Base-by-base conservation (phyloP, 2,113 vertebrate genomes). In the Colius striatus region DNA sequence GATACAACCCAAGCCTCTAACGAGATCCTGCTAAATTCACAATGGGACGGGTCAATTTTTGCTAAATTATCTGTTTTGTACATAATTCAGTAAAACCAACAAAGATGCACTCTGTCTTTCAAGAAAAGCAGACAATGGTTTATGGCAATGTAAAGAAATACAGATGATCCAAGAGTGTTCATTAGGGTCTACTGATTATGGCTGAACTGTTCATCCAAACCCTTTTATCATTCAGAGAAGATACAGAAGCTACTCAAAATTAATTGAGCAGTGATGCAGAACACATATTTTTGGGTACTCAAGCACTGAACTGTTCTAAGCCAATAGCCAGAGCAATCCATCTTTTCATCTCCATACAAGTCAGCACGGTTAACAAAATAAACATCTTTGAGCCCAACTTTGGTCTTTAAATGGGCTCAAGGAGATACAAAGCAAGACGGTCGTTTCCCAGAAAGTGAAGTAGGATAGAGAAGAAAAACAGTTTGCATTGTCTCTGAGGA, bases 131-230 rank as follows among this genome's bases (percentile, higher is more conserved):
- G 71, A 38, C 38, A 50, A 45, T 36, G 61, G 12, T 29, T 93
- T 19, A 45, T 8, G 26, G 62, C 0, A 0, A 50, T 27, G 27
- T 20, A 75, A 80, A 10, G 3, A 72, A 73, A 47, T 6, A 43
- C 4, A 9, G 36, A 90, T 41, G 51, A 50, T 23, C 10, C 0
- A 0, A 74, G 34, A 10, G 15, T 3, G 3, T 26, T 32, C 25
- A 2, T 6, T 16, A 73, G 22, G 7, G n/a, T 36, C 54, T 48
- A 20, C 57, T 65, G 36, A 57, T 18, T 29, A 6, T 21, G 74
- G 63, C 50, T 62, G 17, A 77, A 43, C 27, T 51, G 7, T 8
- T 27, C 65, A 72, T 30, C 22, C 55, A 62, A 76, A 30, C 16
- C 16, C 30, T n/a, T 78, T 74, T 26, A 43, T 62, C 55, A 70